Base-by-base conservation (phyloP, 2,888 invertebrate species). In the Epinotia nisella region DNA sequence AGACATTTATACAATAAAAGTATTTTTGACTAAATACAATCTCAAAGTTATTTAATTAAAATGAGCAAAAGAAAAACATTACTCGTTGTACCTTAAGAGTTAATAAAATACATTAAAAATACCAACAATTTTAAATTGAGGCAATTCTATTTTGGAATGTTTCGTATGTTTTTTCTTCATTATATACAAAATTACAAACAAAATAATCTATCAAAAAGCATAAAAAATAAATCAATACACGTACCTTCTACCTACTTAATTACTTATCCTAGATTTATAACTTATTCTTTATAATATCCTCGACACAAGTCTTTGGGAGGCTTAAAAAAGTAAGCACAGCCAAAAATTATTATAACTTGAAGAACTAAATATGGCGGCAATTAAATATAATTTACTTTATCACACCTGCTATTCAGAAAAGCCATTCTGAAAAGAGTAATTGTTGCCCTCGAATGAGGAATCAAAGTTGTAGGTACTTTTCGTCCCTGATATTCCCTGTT, bases 111-210 rank as follows among this genome's bases (percentile, higher is more conserved):
- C 39, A 65, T 65, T 24, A 45, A 72, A 67, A 24, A 58, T 49
- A 62, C 67, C 73, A 51, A 41, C 64, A 73, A 73, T 73, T 69
- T 29, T 10, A 39, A 69, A 73, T 73, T 59, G 58, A 58, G 35
- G 55, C 55, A 51, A 19, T 35, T 49, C n/a, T 24, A 51, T 64
- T 72, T 75, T 79, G 81, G 80, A 82, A 82, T 81, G 82, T 80
- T 75, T 56, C 61, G 72, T 72, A 72, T 72, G 67, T 66, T 21
- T 67, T 71, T 68, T 67, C 19, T 74, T 76, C 73, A 68, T 70
- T 74, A 79, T 76, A 69, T 78, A 76, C 77, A 77, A 76, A 78
- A 79, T 62, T 68, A 76, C 65, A 75, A 78, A 76, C 76, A 72
- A 74, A 75, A 75, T 70, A 64, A 68, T 49, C 61, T 64, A 68